A percentile compares a stretch with the other conserved stretches of the same genome.
Evolutionary conservation across 2,888 invertebrate genomes (phyloP).

Genomic region (Caenorhabditis panamensis): DNA sequence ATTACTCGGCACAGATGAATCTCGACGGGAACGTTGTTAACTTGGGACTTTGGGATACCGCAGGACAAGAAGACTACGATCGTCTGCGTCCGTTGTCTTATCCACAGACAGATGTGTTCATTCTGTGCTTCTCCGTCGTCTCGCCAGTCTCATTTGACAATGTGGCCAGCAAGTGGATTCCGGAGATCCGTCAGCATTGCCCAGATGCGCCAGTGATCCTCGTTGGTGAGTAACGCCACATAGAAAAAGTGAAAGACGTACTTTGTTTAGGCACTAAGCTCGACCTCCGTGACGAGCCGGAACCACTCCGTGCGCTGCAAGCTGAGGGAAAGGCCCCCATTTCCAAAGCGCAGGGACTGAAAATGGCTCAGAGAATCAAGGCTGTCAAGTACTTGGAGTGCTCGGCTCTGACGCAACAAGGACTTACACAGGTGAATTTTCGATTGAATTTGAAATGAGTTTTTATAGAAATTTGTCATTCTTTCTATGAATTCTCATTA

Average conservation of each 20-base stretch:
- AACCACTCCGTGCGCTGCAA: constrained; percentile 44
- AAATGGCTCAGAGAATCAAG: constrained; percentile 92
- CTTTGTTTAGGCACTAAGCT: constrained; percentile 91
- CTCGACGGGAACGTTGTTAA: constrained; percentile 98
- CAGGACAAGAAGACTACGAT: constrained; percentile 91
- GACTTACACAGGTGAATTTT: constrained; percentile 88
- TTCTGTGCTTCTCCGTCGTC: constrained; percentile 99
- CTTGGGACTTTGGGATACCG: constrained; percentile 97
- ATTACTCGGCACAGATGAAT: constrained; percentile 98
- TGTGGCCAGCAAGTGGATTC: constrained; percentile 99
- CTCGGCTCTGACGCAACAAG: constrained; percentile 97
- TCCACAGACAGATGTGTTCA: constrained; percentile 98
- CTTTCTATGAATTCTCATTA: too few species aligned
- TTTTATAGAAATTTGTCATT: too few species aligned
- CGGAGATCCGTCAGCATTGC: constrained; percentile 99
- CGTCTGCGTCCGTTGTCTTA: constrained; percentile 95
- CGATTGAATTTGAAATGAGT: not conserved
- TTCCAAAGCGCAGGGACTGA: constrained; percentile 97
- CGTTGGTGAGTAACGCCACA: constrained; percentile 85
- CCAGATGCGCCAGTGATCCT: constrained; percentile 98
- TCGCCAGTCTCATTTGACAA: constrained; percentile 99
- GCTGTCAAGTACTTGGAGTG: constrained; percentile 99
- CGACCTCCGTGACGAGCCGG: constrained; percentile 97
- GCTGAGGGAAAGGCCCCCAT: constrained; percentile 87
- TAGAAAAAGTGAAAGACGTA: too few species aligned